Base-by-base conservation (phyloP, 64 coral and sea anemone species). In the Porites lutea region DNA sequence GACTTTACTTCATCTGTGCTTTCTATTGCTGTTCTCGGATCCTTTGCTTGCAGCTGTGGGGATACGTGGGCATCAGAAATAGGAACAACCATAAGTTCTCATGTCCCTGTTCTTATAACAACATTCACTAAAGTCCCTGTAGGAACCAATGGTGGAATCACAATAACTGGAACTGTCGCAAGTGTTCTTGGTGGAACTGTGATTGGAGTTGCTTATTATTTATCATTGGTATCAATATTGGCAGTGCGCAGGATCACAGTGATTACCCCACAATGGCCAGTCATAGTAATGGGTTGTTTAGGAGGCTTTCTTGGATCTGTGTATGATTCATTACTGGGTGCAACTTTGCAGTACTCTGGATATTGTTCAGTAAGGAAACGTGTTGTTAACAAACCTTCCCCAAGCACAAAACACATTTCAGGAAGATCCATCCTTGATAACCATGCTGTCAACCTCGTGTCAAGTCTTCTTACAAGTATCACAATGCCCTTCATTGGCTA, bases 1-100 rank as follows among this genome's bases (percentile, higher is more conserved):
- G 94, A 99, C 72, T 91, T 96, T 52, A 92, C 88, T 94, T 91
- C 97, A 52, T 99, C 97, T 50, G 85, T 96, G 54, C 65, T 99
- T 54, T 95, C 94, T 4, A 92, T 94, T 58, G 94, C 94, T 13
- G 57, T 99, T 72, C 85, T 99, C 37, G 94, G 94, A 71, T 83
- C 97, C 19, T 80, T 99, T 50, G 92, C 97, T 3, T 99, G 97
- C 71, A 96, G 97, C 65, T 95, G 95, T 94, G 97, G 97, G 27
- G 97, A 99, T 61, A 99, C 97, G 4, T 99, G 97, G 97, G 95
- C 97, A 44, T 99, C 97, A 18, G 97, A 99, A 99, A 94, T 99
- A 79, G 97, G 97, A 59, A 88, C 97, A 84, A 94, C 91, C 23
- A 70, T 94, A 59, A 83, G 81, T 51, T 91, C 68, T n/a, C 87